Evolutionary conservation across 2,888 invertebrate genomes (phyloP), one percentile per base, ranked within the genome.

Genomic region (Altica lythri): DNA sequence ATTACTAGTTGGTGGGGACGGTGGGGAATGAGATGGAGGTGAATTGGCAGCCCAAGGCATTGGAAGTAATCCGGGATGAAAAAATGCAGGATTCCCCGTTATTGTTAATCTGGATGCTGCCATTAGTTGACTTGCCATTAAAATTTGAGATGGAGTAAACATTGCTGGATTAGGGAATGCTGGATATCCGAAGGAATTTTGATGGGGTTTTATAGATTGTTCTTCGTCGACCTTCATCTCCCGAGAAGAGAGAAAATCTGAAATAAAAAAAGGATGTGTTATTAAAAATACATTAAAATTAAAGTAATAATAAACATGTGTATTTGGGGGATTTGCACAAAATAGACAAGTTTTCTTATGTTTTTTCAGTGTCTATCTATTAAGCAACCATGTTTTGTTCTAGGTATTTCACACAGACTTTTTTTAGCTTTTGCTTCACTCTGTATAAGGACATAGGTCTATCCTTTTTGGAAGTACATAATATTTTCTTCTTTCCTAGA

Each of bases 11-110:
- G 82, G 74, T 68, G 82, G 76, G 10, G 83, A 78, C 1, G 82
- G 12, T 82, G 84, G 2, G 1, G 55, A 45, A 32, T 44, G 46
- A 2, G 53, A 50, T 9, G 57, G 12, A 81, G 84, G 2, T 80
- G 81, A 10, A 71, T 74, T 22, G 71, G 74, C 34, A 66, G 69
- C 78, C 79, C 80, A 27, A 63, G 83, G 80, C 3, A 84, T 78
- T 0, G 83, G 79, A 49, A 84, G 79, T 59, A 85, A 78, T 18
- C 84, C 83, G 29, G 83, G 83, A 35, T 83, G 83, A 75, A 85
- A 86, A 55, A 86, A 78, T 49, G 83, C 82, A 8, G 85, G 83
- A 60, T 74, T 78, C 0, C 77, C 67, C 4, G 84, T 82, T 32
- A 86, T 73, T 2, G 81, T 83, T 71, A 84, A 63, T 63, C 82